These are phyloP conservation scores for Ectropis crepuscularia DNA, from an alignment of 2,888 invertebrate species.

Conservation along the genomic window DNA sequence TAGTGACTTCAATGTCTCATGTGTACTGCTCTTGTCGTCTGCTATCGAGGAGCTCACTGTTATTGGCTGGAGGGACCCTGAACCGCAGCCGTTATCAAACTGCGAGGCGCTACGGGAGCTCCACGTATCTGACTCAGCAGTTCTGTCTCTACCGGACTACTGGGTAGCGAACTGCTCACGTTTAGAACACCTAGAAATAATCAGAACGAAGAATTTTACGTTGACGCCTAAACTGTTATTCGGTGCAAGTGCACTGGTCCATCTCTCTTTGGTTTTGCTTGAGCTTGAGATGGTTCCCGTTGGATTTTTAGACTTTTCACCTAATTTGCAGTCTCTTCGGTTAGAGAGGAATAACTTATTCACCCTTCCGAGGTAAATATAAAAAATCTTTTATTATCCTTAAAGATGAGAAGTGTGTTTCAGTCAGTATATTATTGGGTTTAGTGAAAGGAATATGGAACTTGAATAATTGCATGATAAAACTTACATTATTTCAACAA, in stretches of 20 bases:
- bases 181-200: background rate
- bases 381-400: too few species aligned
- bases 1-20: too few species aligned
- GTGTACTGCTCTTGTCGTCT: background rate
- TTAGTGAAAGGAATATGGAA: too few species aligned
- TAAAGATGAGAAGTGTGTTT: background rate
- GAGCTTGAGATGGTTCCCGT: background rate
- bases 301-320: background rate
- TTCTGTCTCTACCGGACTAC: too few species aligned
- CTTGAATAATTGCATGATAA: too few species aligned
- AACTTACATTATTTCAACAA: too few species aligned
- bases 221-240: background rate
- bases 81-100: too few species aligned
- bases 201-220: background rate
- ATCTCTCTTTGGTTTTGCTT: background rate
- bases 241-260: too few species aligned
- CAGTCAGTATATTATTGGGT: too few species aligned
- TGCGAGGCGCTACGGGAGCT: too few species aligned
- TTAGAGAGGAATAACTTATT: background rate
- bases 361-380: constrained; percentile 1
- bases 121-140: too few species aligned
- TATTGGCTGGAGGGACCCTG: background rate
- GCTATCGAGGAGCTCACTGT: too few species aligned
- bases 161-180: background rate
- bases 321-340: background rate